Evolutionary conservation across 2,113 vertebrate genomes (phyloP).

Genomic region (Mystacornis crossleyi): DNA sequence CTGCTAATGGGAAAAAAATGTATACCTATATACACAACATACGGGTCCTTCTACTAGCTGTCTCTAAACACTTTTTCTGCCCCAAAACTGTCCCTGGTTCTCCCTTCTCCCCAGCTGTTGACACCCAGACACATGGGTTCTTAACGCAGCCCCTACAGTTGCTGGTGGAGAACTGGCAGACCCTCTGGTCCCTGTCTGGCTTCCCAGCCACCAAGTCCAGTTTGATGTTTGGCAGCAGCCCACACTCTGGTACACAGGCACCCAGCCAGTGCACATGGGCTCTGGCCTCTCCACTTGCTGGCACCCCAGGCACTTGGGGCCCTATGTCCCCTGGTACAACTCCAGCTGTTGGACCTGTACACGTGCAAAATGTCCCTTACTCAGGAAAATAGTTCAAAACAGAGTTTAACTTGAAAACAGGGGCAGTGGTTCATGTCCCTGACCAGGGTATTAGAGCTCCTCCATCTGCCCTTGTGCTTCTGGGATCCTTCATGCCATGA

Average conservation of each 20-base stretch:
- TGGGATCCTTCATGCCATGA: neutral
- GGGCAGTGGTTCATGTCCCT: neutral
- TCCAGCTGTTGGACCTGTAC: neutral
- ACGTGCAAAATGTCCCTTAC: neutral
- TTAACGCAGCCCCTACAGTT: neutral
- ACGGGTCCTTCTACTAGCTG: neutral
- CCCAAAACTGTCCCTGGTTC: neutral
- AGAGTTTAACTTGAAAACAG: neutral
- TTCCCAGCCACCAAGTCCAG: neutral
- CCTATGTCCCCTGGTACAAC: neutral
- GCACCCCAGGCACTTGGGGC: neutral
- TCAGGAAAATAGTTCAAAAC: neutral
- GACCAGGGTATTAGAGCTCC: fast-evolving
- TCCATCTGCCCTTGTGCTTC: neutral
- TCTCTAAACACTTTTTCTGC: neutral
- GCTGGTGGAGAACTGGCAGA: neutral
- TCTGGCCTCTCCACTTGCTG: neutral
- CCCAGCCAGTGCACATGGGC: too few relatives aligned
- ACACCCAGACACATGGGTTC: fast-evolving
- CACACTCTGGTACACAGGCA: neutral
- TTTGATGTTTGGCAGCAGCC: neutral
- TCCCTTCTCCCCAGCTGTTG: neutral
- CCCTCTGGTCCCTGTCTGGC: neutral
- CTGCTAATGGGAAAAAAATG: neutral
- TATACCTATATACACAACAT: neutral